A percentile compares a stretch with the other conserved stretches of the same genome.
phyloP scores from a whole-genome alignment of 2,113 vertebrate genomes.

The Sterrhoptilus dennistouni region DNA sequence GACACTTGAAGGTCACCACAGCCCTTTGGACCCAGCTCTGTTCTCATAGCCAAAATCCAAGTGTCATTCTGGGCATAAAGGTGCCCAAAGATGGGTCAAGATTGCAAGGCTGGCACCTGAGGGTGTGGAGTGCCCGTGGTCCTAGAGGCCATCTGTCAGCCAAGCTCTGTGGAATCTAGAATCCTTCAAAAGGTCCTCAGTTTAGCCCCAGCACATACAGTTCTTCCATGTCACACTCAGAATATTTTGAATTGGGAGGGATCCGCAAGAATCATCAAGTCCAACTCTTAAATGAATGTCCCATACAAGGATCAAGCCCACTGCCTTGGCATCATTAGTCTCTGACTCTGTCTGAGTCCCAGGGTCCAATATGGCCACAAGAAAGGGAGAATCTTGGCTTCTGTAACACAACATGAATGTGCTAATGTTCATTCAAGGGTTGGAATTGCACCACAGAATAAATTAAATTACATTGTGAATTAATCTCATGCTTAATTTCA shows the following conservation, averaged over 20 bases:
- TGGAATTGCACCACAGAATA: not conserved
- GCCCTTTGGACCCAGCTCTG: not conserved
- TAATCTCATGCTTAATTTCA: not conserved
- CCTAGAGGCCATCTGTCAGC: not conserved
- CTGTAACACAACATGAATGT: not conserved
- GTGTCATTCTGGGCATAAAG: not conserved
- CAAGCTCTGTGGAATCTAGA: not conserved
- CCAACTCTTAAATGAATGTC: not conserved
- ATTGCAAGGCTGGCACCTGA: not conserved
- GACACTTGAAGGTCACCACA: not conserved
- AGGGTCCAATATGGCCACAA: not conserved
- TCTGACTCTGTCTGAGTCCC: not conserved
- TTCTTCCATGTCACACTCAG: not conserved
- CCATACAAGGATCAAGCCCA: not conserved
- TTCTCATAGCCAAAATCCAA: not conserved
- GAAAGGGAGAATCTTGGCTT: not conserved
- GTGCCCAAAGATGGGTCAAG: not conserved
- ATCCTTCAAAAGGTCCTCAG: not conserved
- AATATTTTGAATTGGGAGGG: not conserved
- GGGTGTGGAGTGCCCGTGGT: fast-evolving
- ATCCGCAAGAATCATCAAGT: not conserved
- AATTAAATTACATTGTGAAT: not conserved
- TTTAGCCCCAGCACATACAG: not conserved
- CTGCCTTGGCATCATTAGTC: not conserved
- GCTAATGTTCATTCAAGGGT: not conserved